phyloP scores from a whole-genome alignment of 1,140 invertebrate species.

The Luehdorfia chinensis region DNA sequence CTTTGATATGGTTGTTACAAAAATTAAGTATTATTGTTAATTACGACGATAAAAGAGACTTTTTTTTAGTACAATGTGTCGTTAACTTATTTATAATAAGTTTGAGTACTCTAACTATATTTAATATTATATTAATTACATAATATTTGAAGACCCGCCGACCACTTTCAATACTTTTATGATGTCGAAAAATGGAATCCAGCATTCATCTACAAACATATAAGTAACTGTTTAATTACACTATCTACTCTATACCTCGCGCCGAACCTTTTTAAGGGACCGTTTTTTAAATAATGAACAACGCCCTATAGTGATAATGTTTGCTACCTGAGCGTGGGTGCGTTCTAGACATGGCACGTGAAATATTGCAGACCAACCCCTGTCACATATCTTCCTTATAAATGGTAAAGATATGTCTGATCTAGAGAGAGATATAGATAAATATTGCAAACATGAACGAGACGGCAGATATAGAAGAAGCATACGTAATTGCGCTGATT shows the following conservation, averaged over 20 bases:
- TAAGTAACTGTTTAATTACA: too few relatives aligned
- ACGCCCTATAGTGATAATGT: conserved; percentile 69
- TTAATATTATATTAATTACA: too few relatives aligned
- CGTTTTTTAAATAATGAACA: conserved; percentile 60
- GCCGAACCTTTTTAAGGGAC: conserved; percentile 34
- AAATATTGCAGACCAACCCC: conserved; percentile 70
- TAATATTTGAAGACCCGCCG: too few relatives aligned
- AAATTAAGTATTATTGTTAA: too few relatives aligned
- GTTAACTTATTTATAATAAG: neutral
- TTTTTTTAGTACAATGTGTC: neutral
- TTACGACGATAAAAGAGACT: too few relatives aligned
- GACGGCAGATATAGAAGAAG: conserved; percentile 35
- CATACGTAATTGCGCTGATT: conserved; percentile 71
- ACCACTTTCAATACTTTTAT: too few relatives aligned
- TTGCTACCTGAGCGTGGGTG: conserved; percentile 73
- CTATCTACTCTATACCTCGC: conserved; percentile 27
- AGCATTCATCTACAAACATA: too few relatives aligned
- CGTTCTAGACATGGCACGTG: conserved; percentile 57
- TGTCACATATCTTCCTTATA: conserved; percentile 65
- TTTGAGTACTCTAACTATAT: too few relatives aligned
- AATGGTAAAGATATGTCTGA: conserved; percentile 36
- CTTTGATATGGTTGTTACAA: neutral
- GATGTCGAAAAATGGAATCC: too few relatives aligned
- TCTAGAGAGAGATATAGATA: conserved; percentile 31
- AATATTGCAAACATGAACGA: conserved; percentile 20